Evolutionary conservation across 1,140 invertebrate species (phyloP), one percentile per base, ranked within the genome.

Genomic region (Solenopsis fugax): DNA sequence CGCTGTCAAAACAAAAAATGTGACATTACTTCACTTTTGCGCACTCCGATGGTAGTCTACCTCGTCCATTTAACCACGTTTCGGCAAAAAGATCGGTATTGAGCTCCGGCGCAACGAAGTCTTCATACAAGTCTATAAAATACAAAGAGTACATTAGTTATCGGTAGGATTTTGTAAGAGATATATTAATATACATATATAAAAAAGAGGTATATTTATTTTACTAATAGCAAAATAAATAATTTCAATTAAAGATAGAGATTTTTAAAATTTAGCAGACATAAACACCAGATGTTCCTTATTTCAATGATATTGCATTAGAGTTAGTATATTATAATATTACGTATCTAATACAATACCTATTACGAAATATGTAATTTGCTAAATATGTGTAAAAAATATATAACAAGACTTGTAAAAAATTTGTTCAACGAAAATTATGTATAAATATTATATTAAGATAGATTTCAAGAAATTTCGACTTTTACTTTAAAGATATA

Each of bases 41-140:
- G 93, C 97, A 99, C 87, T 97, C 96, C 0, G 97, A 97, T 24
- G 96, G 96, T 60, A 98, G 94, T 69, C 96, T 96, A 0, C 97
- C 97, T 0, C 96, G 96, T 41, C 98, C 98, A 94, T 98, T 98
- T 9, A 97, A 96, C 98, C 98, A 99, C 0, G 98, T 98, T 95
- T 99, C 98, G 4, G 97, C 97, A 1, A 97, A 96, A 4, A 99
- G 95, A 92, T 97, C 96, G 0, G 96, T 96, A n/a, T 81, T 97
- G 95, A 99, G 93, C 37, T 95, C 93, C 12, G 97, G 97, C 0
- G 98, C 98, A 18, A 99, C 97, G 89, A 98, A 96, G 64, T 97
- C 97, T 77, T 96, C 96, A 92, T 99, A 99, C 6, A 99, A 94
- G 93, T 99, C 98, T 96, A 77, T 54, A 94, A 93, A 85, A 87